Percentiles rank a stretch among this genome's conserved stretches.
These are phyloP conservation scores for Danio kyathit DNA, from an alignment of 2,797 vertebrate species.

Conservation along the genomic window DNA sequence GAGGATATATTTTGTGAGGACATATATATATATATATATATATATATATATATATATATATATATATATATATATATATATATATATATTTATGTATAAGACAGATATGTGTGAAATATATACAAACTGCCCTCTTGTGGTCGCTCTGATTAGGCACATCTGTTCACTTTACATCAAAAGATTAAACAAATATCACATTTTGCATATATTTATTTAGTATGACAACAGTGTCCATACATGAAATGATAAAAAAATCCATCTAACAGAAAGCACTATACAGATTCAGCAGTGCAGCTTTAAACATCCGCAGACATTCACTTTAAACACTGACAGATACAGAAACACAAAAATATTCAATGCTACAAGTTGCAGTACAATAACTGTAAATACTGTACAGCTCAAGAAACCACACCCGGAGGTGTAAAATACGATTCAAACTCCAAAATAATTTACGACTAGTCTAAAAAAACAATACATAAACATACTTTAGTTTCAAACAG, in stretches of 20 bases:
- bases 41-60: background rate
- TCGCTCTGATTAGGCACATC: background rate
- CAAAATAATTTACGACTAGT: constrained; percentile 45
- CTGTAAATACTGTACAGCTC: constrained; percentile 66
- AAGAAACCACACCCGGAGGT: constrained; percentile 59
- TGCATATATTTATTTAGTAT: constrained; percentile 32
- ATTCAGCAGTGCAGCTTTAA: constrained; percentile 72
- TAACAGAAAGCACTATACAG: constrained; percentile 16
- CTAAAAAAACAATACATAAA: constrained; percentile 21
- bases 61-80: too few relatives aligned
- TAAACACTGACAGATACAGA: constrained; percentile 67
- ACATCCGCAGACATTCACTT: constrained; percentile 72
- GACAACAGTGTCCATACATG: constrained; percentile 4
- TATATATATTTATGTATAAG: too few relatives aligned
- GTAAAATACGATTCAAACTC: constrained; percentile 56
- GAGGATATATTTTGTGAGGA: too few relatives aligned
- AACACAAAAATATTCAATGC: constrained; percentile 60
- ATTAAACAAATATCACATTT: background rate
- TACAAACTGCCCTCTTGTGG: constrained; percentile 30
- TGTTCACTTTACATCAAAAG: background rate
- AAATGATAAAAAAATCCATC: background rate
- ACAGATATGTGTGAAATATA: too few relatives aligned
- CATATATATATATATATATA: too few relatives aligned
- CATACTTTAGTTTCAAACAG: constrained; percentile 39
- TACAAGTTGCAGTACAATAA: constrained; percentile 25